A percentile compares a stretch with the other conserved stretches of the same genome.
Conservation (phyloP, 2,888 invertebrate genomes). For the Steromphala cineraria region DNA sequence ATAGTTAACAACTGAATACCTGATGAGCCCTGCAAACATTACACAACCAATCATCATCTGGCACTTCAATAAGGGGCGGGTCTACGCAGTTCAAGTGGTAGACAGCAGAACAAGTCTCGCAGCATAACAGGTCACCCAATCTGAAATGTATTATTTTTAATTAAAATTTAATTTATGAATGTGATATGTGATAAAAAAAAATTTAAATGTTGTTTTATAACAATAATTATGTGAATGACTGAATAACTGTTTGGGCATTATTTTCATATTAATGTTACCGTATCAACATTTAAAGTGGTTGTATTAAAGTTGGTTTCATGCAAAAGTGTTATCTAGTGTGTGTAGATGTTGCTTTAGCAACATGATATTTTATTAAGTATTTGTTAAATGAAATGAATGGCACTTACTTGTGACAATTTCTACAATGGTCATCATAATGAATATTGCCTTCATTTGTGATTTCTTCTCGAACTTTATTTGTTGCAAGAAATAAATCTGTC, state of each 20-base stretch:
- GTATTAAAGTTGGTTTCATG: too few relatives aligned
- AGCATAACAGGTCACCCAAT: slow-evolving; percentile 92
- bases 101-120: slow-evolving; percentile 98
- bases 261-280: too few relatives aligned
- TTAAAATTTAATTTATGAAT: background rate
- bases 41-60: slow-evolving; percentile 98
- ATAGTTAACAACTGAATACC: slow-evolving; percentile 73
- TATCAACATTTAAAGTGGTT: too few relatives aligned
- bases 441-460: slow-evolving; percentile 90
- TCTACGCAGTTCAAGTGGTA: slow-evolving; percentile 98
- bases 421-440: slow-evolving; percentile 76
- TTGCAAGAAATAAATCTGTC: slow-evolving; percentile 94
- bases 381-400: background rate
- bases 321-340: too few relatives aligned
- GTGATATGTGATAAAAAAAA: too few relatives aligned
- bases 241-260: too few relatives aligned
- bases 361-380: too few relatives aligned
- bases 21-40: slow-evolving; percentile 93
- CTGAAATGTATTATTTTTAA: slow-evolving; percentile 45
- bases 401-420: slow-evolving; percentile 73
- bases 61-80: slow-evolving; percentile 94
- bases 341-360: too few relatives aligned
- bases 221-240: too few relatives aligned
- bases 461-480: slow-evolving; percentile 94
- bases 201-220: too few relatives aligned